Evolutionary conservation across 2,797 vertebrate species (phyloP).

Genomic region (Distichodus sexfasciatus): DNA sequence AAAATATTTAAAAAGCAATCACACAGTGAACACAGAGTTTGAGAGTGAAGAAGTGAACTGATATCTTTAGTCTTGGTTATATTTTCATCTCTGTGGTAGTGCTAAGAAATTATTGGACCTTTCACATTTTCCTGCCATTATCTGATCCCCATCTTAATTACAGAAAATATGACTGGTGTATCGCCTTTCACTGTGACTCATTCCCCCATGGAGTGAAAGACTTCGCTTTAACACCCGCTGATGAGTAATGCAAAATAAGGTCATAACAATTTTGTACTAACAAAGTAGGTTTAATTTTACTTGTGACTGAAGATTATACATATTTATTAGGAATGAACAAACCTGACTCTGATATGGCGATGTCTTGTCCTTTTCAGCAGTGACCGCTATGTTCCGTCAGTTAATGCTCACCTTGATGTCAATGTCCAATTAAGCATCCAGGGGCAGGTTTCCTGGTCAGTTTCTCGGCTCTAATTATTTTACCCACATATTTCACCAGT

Average conservation of each 20-base stretch:
- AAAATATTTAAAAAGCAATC: too few species aligned
- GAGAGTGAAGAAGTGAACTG: background rate
- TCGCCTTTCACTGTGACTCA: background rate
- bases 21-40: too few species aligned
- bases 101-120: background rate
- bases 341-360: background rate
- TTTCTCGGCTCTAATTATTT: constrained; percentile 36
- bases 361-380: constrained; percentile 12
- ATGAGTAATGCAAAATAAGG: background rate
- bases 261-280: background rate
- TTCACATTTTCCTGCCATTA: background rate
- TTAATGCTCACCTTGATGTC: constrained; percentile 23
- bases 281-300: background rate
- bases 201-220: background rate
- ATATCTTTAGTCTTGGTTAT: background rate
- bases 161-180: background rate
- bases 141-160: background rate
- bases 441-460: background rate
- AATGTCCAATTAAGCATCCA: constrained; percentile 5
- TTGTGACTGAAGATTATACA: background rate
- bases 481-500: constrained; percentile 29
- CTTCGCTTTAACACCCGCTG: background rate
- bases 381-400: background rate
- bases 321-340: background rate
- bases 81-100: background rate